Conservation (phyloP, 2,113 vertebrate species). For the Pedetes capensis region DNA sequence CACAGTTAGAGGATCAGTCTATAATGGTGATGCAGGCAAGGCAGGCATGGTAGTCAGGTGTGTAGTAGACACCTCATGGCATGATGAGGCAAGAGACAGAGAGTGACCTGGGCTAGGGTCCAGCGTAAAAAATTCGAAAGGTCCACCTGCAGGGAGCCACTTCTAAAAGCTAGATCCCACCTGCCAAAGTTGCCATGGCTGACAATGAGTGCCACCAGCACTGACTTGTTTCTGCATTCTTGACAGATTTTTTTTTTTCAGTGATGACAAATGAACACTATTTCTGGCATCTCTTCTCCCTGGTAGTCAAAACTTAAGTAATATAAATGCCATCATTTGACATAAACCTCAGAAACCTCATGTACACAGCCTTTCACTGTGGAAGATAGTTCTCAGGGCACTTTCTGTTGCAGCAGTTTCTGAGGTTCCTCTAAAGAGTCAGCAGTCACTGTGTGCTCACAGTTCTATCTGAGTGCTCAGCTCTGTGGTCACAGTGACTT, state of each 20-base stretch:
- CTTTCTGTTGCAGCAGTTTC: accelerated
- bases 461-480: background rate
- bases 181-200: too few relatives aligned
- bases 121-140: too few relatives aligned
- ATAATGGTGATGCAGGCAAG: too few relatives aligned
- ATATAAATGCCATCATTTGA: background rate
- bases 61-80: too few relatives aligned
- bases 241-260: background rate
- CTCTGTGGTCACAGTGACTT: background rate
- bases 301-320: background rate
- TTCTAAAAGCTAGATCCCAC: too few relatives aligned
- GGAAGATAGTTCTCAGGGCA: too few relatives aligned
- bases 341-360: background rate
- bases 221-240: background rate
- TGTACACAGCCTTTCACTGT: background rate
- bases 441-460: accelerated
- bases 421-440: background rate
- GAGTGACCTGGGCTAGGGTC: too few relatives aligned
- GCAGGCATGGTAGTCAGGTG: too few relatives aligned
- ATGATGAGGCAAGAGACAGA: too few relatives aligned
- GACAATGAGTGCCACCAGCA: too few relatives aligned
- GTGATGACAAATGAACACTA: background rate
- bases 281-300: background rate
- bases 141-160: too few relatives aligned
- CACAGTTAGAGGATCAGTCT: too few relatives aligned